phyloP scores from a whole-genome alignment of 1,140 invertebrate species.

The Oedothorax gibbosus region DNA sequence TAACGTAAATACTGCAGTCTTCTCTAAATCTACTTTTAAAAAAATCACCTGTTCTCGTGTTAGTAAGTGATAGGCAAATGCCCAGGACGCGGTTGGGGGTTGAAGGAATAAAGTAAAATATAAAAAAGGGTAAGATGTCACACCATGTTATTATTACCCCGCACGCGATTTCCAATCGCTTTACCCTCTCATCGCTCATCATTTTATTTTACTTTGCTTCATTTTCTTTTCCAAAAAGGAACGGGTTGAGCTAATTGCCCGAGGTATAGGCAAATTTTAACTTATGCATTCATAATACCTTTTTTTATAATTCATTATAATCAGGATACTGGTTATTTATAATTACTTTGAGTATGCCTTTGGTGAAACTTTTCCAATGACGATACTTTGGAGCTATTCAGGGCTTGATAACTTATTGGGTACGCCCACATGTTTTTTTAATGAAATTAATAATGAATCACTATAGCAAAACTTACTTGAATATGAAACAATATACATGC shows the following conservation, averaged over 20 bases:
- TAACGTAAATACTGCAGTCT: neutral
- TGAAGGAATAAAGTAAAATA: slow-evolving; percentile 24
- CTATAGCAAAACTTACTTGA: too few species aligned
- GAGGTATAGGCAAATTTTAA: slow-evolving; percentile 18
- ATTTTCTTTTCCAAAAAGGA: neutral
- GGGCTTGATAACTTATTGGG: too few species aligned
- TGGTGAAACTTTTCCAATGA: too few species aligned
- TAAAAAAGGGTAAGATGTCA: slow-evolving; percentile 31
- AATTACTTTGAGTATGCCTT: neutral
- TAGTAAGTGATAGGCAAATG: slow-evolving; percentile 37
- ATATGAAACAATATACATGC: too few species aligned
- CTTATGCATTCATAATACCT: slow-evolving; percentile 10
- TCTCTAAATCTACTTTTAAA: slow-evolving; percentile 24
- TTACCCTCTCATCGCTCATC: slow-evolving; percentile 45
- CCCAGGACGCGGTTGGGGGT: slow-evolving; percentile 2
- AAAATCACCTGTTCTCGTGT: slow-evolving; percentile 34
- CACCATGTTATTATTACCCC: slow-evolving; percentile 42
- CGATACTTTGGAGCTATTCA: too few species aligned
- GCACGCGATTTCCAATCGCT: slow-evolving; percentile 38
- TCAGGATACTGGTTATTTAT: slow-evolving; percentile 6
- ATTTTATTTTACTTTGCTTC: slow-evolving; percentile 17
- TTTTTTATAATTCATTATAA: slow-evolving; percentile 19
- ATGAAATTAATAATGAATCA: too few species aligned
- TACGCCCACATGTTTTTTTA: too few species aligned
- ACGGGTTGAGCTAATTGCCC: slow-evolving; percentile 49